Conservation (phyloP, 2,113 vertebrate species). For the Dasypus novemcinctus region DNA sequence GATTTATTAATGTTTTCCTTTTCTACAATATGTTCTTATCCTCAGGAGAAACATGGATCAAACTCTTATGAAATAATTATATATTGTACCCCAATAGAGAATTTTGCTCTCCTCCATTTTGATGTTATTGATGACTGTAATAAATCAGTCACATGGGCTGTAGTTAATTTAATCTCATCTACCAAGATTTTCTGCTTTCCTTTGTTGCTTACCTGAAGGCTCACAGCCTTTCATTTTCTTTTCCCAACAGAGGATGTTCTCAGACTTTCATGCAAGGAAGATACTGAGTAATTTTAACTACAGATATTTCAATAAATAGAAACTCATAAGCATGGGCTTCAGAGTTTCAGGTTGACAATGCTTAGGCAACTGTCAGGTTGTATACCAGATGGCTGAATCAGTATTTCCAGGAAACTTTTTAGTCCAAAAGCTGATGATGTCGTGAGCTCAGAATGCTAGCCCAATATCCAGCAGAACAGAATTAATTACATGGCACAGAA, state of each 20-base stretch:
- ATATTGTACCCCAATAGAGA: not conserved
- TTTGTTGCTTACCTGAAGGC: not conserved
- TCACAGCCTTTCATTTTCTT: not conserved
- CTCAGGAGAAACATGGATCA: not conserved
- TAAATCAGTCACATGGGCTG: not conserved
- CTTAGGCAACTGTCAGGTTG: not conserved
- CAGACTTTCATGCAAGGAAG: not conserved
- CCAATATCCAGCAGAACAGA: not conserved
- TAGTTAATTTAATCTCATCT: slow-evolving; percentile 23
- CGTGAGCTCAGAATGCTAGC: not conserved
- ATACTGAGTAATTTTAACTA: not conserved
- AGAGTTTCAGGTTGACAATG: not conserved
- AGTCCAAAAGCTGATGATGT: not conserved
- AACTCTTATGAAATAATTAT: not conserved
- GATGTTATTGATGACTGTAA: not conserved
- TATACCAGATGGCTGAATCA: not conserved
- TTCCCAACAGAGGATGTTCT: not conserved
- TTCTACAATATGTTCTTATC: not conserved
- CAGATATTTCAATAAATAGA: not conserved
- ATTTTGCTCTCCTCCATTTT: not conserved
- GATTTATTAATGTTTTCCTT: not conserved
- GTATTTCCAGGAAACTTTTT: slow-evolving; percentile 10
- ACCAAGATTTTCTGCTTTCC: not conserved
- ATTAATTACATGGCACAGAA: not conserved
- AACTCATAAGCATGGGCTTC: not conserved